Evolutionary conservation across 2,888 invertebrate species (phyloP).

Genomic region (Myopa testacea): DNA sequence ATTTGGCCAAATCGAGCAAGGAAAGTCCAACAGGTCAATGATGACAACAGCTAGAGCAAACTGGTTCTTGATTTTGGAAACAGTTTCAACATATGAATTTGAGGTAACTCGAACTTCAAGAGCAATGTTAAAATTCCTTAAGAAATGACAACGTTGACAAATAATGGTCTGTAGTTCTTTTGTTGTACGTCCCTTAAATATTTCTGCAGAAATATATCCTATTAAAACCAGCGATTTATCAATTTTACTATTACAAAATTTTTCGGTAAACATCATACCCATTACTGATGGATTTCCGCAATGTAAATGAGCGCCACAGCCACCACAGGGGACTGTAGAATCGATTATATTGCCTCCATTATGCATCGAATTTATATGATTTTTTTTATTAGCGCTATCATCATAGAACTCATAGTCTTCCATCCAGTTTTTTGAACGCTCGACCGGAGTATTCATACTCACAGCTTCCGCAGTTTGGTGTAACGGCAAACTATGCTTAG

Average conservation of each 20-base stretch:
- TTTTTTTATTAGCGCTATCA: conserved; percentile 67
- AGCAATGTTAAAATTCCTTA: conserved; percentile 85
- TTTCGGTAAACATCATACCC: conserved; percentile 39
- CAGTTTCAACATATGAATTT: conserved; percentile 81
- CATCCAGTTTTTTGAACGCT: conserved; percentile 75
- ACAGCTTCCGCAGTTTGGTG: not conserved
- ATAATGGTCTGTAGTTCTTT: conserved; percentile 72
- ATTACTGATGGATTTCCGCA: conserved; percentile 79
- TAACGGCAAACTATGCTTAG: not conserved
- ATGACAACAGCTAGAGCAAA: conserved; percentile 83
- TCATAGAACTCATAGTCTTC: conserved; percentile 78
- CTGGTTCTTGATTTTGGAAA: conserved; percentile 76
- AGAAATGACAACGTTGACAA: conserved; percentile 92
- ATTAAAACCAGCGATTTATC: not conserved
- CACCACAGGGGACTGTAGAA: conserved; percentile 85
- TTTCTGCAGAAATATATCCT: conserved; percentile 86
- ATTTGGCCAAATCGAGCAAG: conserved; percentile 91
- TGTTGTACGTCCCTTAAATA: conserved; percentile 71
- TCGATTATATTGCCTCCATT: conserved; percentile 69
- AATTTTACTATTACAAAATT: not conserved
- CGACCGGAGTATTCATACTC: not conserved
- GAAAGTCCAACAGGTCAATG: conserved; percentile 92
- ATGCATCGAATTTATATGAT: conserved; percentile 49
- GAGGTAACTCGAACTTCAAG: conserved; percentile 84
- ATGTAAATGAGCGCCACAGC: conserved; percentile 88